phyloP scores from a whole-genome alignment of 2,888 invertebrate genomes.

The Pristionchus japonicus region DNA sequence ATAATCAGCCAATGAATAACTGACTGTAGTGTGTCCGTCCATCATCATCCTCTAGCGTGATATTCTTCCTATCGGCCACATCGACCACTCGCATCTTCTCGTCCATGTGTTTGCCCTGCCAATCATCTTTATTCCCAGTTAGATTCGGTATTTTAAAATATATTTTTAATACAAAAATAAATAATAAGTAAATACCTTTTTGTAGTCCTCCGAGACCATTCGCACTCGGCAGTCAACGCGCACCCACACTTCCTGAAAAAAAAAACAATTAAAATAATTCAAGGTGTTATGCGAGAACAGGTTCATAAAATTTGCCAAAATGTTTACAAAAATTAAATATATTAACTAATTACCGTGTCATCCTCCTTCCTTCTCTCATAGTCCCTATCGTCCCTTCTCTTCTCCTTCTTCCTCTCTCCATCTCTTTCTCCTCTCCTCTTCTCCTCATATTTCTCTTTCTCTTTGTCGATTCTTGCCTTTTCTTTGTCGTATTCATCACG shows the following conservation, averaged over 20 bases:
- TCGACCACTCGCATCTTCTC: slow-evolving; percentile 63
- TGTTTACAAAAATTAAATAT: neutral
- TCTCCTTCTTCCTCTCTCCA: slow-evolving; percentile 17
- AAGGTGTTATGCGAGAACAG: too few species aligned
- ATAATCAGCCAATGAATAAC: neutral
- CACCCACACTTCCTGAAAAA: slow-evolving; percentile 54
- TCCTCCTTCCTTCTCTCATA: slow-evolving; percentile 35
- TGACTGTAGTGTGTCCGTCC: slow-evolving; percentile 56
- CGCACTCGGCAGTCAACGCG: slow-evolving; percentile 58
- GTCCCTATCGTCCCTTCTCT: slow-evolving; percentile 42
- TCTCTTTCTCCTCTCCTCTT: slow-evolving; percentile 30
- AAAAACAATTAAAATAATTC: neutral
- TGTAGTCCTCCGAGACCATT: slow-evolving; percentile 59
- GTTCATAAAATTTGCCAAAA: neutral
- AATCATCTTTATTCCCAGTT: neutral
- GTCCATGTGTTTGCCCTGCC: slow-evolving; percentile 42
- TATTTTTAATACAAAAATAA: neutral
- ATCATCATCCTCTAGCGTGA: slow-evolving; percentile 60
- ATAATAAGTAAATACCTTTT: slow-evolving; percentile 37
- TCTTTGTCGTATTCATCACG: slow-evolving; percentile 59
- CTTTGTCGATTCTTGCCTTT: slow-evolving; percentile 49
- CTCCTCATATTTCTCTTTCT: slow-evolving; percentile 22
- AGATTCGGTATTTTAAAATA: neutral
- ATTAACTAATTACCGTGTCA: neutral
- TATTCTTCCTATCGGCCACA: slow-evolving; percentile 57